Evolutionary conservation across 2,888 invertebrate species (phyloP), one percentile per base, ranked within the genome.

Genomic region (Ischnura elegans): DNA sequence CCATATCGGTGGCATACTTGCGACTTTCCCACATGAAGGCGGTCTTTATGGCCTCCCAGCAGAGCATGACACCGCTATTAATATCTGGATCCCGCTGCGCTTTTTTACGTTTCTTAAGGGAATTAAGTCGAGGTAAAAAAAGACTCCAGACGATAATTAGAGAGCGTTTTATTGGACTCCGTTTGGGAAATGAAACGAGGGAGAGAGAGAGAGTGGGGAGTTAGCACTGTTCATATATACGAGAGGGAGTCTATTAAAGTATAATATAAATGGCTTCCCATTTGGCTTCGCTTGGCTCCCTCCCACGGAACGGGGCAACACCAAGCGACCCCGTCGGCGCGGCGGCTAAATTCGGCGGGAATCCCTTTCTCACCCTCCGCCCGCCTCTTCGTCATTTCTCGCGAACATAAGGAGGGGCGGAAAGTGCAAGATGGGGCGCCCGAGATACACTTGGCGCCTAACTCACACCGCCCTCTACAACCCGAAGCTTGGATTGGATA

Each of bases 221-320:
- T 2, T 36, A n/a, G 25, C 29, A 25, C 3, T 36, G 76, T n/a
- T 76, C 76, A 1, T n/a, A 3, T 36, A 36, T 8, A 29, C 66
- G 66, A 66, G 66, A 66, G 86, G 46, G 45, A 86, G n/a, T 45
- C 86, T 86, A 43, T 86, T 86, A 86, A 46, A 46, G 86, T 36
- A 76, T 86, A 86, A 46, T 45, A 86, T 86, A 45, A 86, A 86
- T 45, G 86, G 45, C 5, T 8, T 43, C n/a, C 86, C 46, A 86
- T 86, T 86, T 86, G 46, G 46, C 86, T n/a, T 43, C 86, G 36
- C 36, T 86, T 86, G 86, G 86, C 45, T n/a, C 43, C n/a, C 45
- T 25, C 45, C 43, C 86, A 29, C 46, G 16, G 13, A 0, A 1
- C 43, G 8, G 19, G 10, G 10, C 51, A 3, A 13, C 51, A 13